Evolutionary conservation across 2,113 vertebrate genomes (phyloP).

Genomic region (Python bivittatus): DNA sequence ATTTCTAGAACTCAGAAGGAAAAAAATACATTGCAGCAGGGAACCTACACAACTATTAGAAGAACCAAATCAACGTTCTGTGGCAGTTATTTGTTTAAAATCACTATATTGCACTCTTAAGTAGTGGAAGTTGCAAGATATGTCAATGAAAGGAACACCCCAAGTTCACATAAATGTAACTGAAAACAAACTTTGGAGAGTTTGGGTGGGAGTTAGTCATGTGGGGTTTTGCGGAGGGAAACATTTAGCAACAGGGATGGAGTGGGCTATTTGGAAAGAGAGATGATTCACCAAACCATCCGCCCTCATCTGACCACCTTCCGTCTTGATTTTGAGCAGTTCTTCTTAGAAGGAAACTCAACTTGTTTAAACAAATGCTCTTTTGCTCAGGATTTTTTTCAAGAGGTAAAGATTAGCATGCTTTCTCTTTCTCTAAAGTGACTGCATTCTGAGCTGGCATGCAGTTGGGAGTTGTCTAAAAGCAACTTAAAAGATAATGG

Average conservation of each 20-base stretch:
- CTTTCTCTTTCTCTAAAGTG: neutral
- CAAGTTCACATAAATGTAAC: neutral
- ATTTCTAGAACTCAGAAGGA: neutral
- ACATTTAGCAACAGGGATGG: neutral
- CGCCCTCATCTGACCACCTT: neutral
- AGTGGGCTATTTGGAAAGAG: neutral
- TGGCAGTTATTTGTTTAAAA: neutral
- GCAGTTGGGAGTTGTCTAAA: neutral
- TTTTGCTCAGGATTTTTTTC: neutral
- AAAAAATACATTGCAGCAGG: neutral
- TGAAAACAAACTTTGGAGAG: neutral
- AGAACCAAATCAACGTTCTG: neutral
- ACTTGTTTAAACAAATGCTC: neutral
- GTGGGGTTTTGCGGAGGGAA: neutral
- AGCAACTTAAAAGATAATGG: neutral
- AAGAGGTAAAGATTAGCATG: neutral
- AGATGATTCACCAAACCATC: neutral
- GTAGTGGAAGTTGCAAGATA: neutral
- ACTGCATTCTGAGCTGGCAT: neutral
- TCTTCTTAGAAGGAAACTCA: neutral
- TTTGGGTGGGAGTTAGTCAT: neutral
- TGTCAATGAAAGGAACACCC: neutral
- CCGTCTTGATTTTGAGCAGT: neutral
- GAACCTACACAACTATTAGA: neutral
- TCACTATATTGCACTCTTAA: neutral